Base-by-base conservation (phyloP, 1,140 invertebrate species). In the Acyrthosiphon pisum region DNA sequence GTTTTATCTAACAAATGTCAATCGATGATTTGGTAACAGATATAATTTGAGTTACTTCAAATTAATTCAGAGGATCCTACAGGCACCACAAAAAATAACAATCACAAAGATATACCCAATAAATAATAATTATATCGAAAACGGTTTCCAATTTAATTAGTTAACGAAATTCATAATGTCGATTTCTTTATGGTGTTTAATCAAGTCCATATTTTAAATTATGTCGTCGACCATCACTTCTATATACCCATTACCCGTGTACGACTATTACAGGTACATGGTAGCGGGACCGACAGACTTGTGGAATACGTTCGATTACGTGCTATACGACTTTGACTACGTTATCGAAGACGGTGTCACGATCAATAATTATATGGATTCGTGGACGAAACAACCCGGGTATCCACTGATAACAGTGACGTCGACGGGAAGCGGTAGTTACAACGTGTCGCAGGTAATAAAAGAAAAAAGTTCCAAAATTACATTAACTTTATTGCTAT, bases 351-450 rank as follows among this genome's bases (percentile, higher is more conserved):
- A 76, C 1, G 68, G 11, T 9, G 26, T 91, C 9, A 89, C 37
- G 6, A 26, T 56, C 23, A 37, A 86, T 30, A 53, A 37, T 0
- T 86, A 41, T 4, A 96, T 98, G 95, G 95, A 97, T 1, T 96
- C 96, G 48, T 98, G 97, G 97, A 97, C 97, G 0, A 95, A 96
- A 35, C 96, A 98, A 94, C 95, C 97, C 86, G 98, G 98, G 53
- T 97, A 97, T 94, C 98, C 98, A 0, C 96, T 98, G 14, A 94
- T 98, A 3, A 96, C 94, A n/a, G 30, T 76, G 30, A 76, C 22
- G 95, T 97, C 0, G 96, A 94, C 3, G 87, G 97, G 97, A 94
- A 94, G 96, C 20, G 53, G 35, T 6, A 14, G 30, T 26, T 26
- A 91, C 35, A 18, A 35, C 9, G 30, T 60, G 0, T 81, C 86